A percentile compares a stretch with the other conserved stretches of the same genome.
Conservation (phyloP, 2,888 invertebrate genomes). For the Ectropis crepuscularia region DNA sequence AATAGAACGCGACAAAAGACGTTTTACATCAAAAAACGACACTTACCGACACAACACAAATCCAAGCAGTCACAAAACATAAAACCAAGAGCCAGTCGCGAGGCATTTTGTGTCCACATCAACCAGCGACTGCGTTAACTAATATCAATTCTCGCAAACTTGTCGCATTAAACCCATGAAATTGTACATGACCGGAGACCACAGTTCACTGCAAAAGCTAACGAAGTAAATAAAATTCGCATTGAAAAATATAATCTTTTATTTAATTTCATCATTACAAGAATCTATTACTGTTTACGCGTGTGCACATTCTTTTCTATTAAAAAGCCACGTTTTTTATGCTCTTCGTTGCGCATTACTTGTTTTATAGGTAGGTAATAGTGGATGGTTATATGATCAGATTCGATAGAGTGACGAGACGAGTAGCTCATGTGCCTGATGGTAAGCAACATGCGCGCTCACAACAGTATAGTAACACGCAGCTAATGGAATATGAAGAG, state of each 20-base stretch:
- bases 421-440: too few relatives aligned
- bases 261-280: conserved; percentile 11
- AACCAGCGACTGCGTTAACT: conserved; percentile 13
- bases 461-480: too few relatives aligned
- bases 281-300: conserved; percentile 1
- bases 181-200: conserved; percentile 13
- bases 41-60: conserved; percentile 14
- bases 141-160: conserved; percentile 2
- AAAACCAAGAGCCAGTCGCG: background rate
- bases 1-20: too few relatives aligned
- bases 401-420: too few relatives aligned
- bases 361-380: background rate
- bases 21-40: background rate
- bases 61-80: conserved; percentile 11
- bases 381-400: too few relatives aligned
- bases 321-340: background rate
- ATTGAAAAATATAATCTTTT: background rate
- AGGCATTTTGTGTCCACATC: conserved; percentile 16
- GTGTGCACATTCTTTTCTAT: background rate
- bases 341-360: background rate
- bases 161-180: conserved; percentile 24
- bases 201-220: conserved; percentile 8
- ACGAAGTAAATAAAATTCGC: background rate
- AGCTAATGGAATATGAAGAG: too few relatives aligned
- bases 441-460: too few relatives aligned